phyloP scores from a whole-genome alignment of 1,140 invertebrate genomes.

The Diabrotica undecimpunctata region DNA sequence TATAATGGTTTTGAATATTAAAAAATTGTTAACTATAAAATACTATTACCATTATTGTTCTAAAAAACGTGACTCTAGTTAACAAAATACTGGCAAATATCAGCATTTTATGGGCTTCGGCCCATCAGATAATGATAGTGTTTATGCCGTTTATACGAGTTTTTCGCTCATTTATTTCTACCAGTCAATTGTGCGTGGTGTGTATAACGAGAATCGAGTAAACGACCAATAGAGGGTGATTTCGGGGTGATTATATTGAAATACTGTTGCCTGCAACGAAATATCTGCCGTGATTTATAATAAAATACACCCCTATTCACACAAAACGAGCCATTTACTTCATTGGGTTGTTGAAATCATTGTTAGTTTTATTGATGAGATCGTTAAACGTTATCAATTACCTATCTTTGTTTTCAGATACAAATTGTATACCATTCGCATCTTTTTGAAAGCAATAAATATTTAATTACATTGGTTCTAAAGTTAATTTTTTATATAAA shows the following conservation, averaged over 20 bases:
- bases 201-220: constrained; percentile 22
- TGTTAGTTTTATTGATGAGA: constrained; percentile 13
- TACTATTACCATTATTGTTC: too few relatives aligned
- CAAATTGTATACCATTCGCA: too few relatives aligned
- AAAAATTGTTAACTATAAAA: too few relatives aligned
- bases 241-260: constrained; percentile 24
- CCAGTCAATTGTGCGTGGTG: constrained; percentile 22
- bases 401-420: too few relatives aligned
- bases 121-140: constrained; percentile 22
- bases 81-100: too few relatives aligned
- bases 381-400: background rate
- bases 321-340: constrained; percentile 21
- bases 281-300: constrained; percentile 23
- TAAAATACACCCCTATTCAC: constrained; percentile 9
- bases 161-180: constrained; percentile 25
- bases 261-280: constrained; percentile 16
- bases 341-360: constrained; percentile 14
- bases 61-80: too few relatives aligned
- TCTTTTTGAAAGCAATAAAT: too few relatives aligned
- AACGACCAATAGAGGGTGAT: constrained; percentile 20
- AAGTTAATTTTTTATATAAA: too few relatives aligned
- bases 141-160: constrained; percentile 16
- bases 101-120: constrained; percentile 19
- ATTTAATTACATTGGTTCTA: too few relatives aligned
- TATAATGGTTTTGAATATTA: too few relatives aligned